Conservation (phyloP, 2,888 invertebrate species). For the Pedicia rivosa region DNA sequence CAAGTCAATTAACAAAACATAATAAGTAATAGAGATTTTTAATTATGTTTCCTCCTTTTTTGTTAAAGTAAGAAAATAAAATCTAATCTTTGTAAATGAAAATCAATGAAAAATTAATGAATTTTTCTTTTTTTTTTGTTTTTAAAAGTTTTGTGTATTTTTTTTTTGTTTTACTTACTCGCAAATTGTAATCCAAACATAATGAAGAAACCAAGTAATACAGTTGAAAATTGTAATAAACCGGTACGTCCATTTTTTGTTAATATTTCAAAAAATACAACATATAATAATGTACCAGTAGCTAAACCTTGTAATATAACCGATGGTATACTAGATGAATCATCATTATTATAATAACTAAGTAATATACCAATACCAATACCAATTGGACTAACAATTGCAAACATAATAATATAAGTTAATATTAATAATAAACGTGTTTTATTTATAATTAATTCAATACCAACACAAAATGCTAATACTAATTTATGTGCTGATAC, state of each 20-base stretch:
- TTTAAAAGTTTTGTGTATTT: too few species aligned
- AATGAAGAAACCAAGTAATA: conserved; percentile 48
- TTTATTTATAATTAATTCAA: conserved; percentile 58
- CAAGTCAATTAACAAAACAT: too few species aligned
- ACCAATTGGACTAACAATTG: conserved; percentile 64
- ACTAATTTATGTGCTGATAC: conserved; percentile 75
- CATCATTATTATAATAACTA: conserved; percentile 39
- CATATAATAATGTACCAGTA: conserved; percentile 83
- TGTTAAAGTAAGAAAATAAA: too few species aligned
- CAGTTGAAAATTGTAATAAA: conserved; percentile 45
- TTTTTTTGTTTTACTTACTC: too few species aligned
- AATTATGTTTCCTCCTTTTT: too few species aligned
- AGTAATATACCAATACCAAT: conserved; percentile 57
- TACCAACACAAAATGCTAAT: conserved; percentile 75
- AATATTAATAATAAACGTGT: conserved; percentile 44
- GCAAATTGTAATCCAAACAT: conserved; percentile 50
- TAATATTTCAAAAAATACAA: conserved; percentile 93
- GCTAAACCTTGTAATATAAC: conserved; percentile 68
- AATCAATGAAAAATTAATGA: too few species aligned
- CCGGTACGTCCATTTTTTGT: conserved; percentile 35
- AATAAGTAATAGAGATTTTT: too few species aligned
- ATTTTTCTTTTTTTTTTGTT: too few species aligned
- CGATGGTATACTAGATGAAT: conserved; percentile 43
- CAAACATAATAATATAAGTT: conserved; percentile 57
- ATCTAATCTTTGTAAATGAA: too few species aligned